Percentiles rank a stretch among this genome's conserved stretches.
These are phyloP conservation scores for Latrodectus elegans DNA, from an alignment of 2,888 invertebrate genomes.

Conservation along the genomic window DNA sequence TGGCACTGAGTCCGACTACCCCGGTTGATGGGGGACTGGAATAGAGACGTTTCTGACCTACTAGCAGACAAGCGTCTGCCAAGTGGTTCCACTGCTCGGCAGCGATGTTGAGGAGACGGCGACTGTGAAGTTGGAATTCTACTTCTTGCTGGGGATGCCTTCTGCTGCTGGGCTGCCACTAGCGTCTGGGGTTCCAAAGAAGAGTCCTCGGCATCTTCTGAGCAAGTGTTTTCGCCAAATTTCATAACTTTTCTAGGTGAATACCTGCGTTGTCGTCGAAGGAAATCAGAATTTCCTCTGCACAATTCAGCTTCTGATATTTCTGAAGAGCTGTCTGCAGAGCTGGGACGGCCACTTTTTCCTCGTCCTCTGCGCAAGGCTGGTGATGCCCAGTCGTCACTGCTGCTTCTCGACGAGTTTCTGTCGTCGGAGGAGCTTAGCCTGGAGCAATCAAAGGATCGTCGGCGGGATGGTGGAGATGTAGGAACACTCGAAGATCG, in stretches of 20 bases:
- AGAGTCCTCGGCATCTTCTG: slow-evolving; percentile 57
- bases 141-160: slow-evolving; percentile 18
- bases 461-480: slow-evolving; percentile 61
- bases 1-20: slow-evolving; percentile 15
- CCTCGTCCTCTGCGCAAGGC: slow-evolving; percentile 21
- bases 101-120: slow-evolving; percentile 56
- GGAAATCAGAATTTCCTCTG: slow-evolving; percentile 16
- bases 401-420: slow-evolving; percentile 28
- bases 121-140: slow-evolving; percentile 60
- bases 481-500: slow-evolving; percentile 66
- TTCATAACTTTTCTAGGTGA: slow-evolving; percentile 64
- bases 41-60: slow-evolving; percentile 56
- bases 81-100: not conserved
- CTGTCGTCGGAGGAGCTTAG: slow-evolving; percentile 22
- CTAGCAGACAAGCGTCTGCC: slow-evolving; percentile 53
- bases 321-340: slow-evolving; percentile 65
- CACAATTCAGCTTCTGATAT: slow-evolving; percentile 59
- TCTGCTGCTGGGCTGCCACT: not conserved
- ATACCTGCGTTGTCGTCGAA: slow-evolving; percentile 39
- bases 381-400: slow-evolving; percentile 34
- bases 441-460: slow-evolving; percentile 55
- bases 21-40: slow-evolving; percentile 38
- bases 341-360: slow-evolving; percentile 45
- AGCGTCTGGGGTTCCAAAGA: slow-evolving; percentile 45
- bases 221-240: slow-evolving; percentile 48